phyloP scores from a whole-genome alignment of 2,113 vertebrate species.

The Passerina amoena region DNA sequence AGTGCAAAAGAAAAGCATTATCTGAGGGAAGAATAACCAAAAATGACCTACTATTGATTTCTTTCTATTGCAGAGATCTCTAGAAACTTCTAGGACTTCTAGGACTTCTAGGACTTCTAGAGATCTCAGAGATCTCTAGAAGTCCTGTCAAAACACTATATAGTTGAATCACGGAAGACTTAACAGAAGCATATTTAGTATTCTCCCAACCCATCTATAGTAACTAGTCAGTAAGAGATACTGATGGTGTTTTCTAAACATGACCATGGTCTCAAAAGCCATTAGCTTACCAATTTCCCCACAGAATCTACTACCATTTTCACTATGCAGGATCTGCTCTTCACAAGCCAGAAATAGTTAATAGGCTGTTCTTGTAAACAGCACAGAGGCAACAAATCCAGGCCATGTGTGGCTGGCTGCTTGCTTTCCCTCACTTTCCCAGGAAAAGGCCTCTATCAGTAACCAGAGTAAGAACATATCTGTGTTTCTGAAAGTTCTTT shows the following conservation, averaged over 20 bases:
- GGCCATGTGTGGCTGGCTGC: no score
- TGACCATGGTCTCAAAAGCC: not conserved
- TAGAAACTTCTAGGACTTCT: no score
- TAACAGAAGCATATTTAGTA: not conserved
- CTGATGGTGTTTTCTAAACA: not conserved
- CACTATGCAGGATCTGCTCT: not conserved
- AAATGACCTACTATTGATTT: not conserved
- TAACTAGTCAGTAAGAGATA: not conserved
- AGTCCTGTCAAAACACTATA: not conserved
- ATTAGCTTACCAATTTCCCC: not conserved
- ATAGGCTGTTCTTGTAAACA: not conserved
- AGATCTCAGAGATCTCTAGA: not conserved
- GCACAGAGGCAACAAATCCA: not conserved
- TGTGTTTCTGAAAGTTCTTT: not conserved
- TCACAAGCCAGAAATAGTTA: not conserved
- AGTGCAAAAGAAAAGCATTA: not conserved
- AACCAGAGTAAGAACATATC: not conserved
- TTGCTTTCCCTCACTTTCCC: not conserved
- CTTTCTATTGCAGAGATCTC: not conserved
- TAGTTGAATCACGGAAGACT: not conserved
- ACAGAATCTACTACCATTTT: not conserved
- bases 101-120: no score
- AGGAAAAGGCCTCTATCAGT: not conserved
- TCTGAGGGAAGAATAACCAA: not conserved
- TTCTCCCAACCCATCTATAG: not conserved